Evolutionary conservation across 92 coral and sea anemone species (phyloP), one percentile per base, ranked within the genome.

Genomic region (Pocillopora meandrina): DNA sequence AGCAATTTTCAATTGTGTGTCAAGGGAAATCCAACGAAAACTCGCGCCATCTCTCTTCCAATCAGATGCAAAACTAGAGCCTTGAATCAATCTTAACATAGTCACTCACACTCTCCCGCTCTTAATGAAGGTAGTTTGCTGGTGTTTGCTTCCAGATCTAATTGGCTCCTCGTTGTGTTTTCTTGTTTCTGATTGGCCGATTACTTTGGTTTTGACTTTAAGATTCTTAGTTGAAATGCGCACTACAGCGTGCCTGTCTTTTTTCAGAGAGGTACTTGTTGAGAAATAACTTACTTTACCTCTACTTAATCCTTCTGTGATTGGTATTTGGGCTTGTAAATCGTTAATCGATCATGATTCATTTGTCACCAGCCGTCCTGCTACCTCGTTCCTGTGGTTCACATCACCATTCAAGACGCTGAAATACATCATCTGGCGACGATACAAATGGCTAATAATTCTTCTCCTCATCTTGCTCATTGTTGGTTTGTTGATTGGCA

Each of bases 311-410:
- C 17, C 36, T 34, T 69, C 49, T 0, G 1, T 14, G 16, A 31
- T 69, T 69, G 52, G 72, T 20, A 56, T 47, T 82, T 20, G 19
- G 6, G 49, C 18, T 70, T 17, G 21, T 36, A 19, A 4, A n/a
- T 56, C 16, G 26, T 21, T 23, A 69, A 56, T 55, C 69, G 0
- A 72, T 59, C 0, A 56, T 34, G 64, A 47, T 33, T 15, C 20
- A 55, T 89, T 71, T 81, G 20, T 74, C 69, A 76, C 12, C 62
- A 94, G 98, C 62, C 98, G 98, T 35, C 98, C 98, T 17, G 95
- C 98, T 10, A 94, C 98, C 23, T 94, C 98, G 12, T 94, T 94
- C 91, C 77, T 94, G 85, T 94, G 95, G 95, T 93, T 94, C 81
- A 88, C 92, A 17, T 90, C 93, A 3, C 98, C 98, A 14, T 92